Conservation (phyloP, 2,888 invertebrate genomes). For the Gymnocheta viridis region DNA sequence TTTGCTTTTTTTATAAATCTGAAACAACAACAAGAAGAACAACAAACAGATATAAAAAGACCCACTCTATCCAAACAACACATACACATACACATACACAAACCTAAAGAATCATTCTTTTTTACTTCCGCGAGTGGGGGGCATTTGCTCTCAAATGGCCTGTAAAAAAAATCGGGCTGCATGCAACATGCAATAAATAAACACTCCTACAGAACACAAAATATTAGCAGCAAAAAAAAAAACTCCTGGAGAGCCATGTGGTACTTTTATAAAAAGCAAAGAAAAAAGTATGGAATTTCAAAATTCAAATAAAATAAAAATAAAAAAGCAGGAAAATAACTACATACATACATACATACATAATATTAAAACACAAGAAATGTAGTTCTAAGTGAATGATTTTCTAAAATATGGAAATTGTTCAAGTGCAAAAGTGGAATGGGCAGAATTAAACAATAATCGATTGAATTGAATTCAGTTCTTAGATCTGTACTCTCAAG, state of each 20-base stretch:
- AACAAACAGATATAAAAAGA: conserved; percentile 43
- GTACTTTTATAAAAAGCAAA: conserved; percentile 37
- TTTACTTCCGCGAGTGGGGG: conserved; percentile 54
- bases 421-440: conserved; percentile 57
- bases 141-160: conserved; percentile 51
- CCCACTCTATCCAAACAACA: conserved; percentile 44
- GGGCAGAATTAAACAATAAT: conserved; percentile 15
- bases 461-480: conserved; percentile 15
- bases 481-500: not conserved
- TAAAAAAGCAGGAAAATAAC: not conserved
- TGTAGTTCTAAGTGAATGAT: conserved; percentile 47
- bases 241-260: conserved; percentile 67
- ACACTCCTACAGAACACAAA: conserved; percentile 4
- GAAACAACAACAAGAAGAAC: not conserved
- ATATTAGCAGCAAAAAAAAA: not conserved
- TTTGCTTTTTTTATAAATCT: conserved; percentile 35
- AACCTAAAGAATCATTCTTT: conserved; percentile 24
- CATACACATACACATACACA: not conserved
- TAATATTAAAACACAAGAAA: not conserved
- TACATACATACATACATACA: too few species aligned
- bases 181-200: conserved; percentile 41
- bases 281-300: conserved; percentile 27
- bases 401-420: conserved; percentile 55
- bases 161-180: conserved; percentile 41
- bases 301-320: conserved; percentile 13